phyloP scores from a whole-genome alignment of 2,113 vertebrate species.

The Gadus macrocephalus region DNA sequence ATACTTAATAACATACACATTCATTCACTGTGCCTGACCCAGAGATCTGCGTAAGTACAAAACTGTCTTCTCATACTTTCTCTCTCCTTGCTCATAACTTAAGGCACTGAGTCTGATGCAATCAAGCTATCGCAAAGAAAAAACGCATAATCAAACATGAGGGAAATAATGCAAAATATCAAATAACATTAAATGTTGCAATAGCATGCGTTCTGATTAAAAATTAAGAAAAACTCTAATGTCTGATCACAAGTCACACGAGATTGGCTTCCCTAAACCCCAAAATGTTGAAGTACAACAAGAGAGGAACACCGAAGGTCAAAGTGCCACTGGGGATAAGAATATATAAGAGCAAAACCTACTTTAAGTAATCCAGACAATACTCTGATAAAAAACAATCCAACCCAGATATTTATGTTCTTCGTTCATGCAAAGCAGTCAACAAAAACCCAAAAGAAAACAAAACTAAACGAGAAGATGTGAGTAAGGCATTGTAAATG shows the following conservation, averaged over 20 bases:
- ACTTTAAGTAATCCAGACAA: conserved; percentile 39
- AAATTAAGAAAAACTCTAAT: conserved; percentile 28
- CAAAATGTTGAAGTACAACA: conserved; percentile 35
- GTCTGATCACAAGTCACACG: conserved; percentile 15
- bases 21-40: conserved; percentile 48
- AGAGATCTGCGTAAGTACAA: conserved; percentile 43
- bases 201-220: conserved; percentile 55
- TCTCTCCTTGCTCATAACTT: conserved; percentile 51
- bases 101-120: conserved; percentile 64
- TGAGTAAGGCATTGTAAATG: conserved; percentile 67
- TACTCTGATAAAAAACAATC: conserved; percentile 48
- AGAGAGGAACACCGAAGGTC: conserved; percentile 30
- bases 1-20: conserved; percentile 12
- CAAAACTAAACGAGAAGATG: conserved; percentile 33
- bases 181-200: conserved; percentile 24
- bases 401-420: conserved; percentile 35
- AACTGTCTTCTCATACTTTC: conserved; percentile 29
- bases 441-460: conserved; percentile 40
- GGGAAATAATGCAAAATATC: conserved; percentile 34
- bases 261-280: conserved; percentile 2
- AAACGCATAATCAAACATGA: conserved; percentile 45
- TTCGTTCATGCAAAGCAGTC: conserved; percentile 60
- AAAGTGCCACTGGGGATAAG: conserved; percentile 27
- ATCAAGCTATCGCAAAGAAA: conserved; percentile 36
- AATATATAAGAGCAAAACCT: conserved; percentile 29